A percentile compares a stretch with the other conserved stretches of the same genome.
These are phyloP conservation scores for Chrysopa pallens DNA, from an alignment of 1,140 invertebrate genomes.

Conservation along the genomic window DNA sequence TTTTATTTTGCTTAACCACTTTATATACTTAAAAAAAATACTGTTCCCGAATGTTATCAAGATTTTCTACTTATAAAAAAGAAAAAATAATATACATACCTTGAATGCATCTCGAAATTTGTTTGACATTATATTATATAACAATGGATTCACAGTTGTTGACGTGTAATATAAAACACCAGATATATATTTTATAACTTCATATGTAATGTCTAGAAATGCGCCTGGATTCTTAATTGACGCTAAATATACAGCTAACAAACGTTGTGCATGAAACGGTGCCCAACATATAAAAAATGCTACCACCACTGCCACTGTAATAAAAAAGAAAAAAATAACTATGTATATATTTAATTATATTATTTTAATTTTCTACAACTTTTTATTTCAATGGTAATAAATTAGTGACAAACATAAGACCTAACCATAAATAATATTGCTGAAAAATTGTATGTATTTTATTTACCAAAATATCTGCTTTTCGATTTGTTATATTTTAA, in stretches of 20 bases:
- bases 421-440: no score
- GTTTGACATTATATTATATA: slow-evolving; percentile 77
- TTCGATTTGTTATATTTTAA: no score
- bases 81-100: slow-evolving; percentile 24
- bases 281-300: slow-evolving; percentile 93
- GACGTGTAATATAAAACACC: slow-evolving; percentile 55
- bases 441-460: no score
- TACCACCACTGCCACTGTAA: slow-evolving; percentile 79
- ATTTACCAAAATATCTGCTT: no score
- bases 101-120: slow-evolving; percentile 72
- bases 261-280: slow-evolving; percentile 77
- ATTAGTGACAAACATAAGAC: no score
- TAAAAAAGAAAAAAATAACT: slow-evolving; percentile 4
- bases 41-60: no score
- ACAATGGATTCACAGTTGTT: slow-evolving; percentile 62
- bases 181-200: slow-evolving; percentile 43
- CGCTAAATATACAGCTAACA: slow-evolving; percentile 48
- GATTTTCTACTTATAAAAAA: no score
- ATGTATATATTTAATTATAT: no score
- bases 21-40: no score
- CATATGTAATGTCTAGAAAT: slow-evolving; percentile 25
- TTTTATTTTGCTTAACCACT: no score
- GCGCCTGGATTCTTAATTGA: slow-evolving; percentile 9
- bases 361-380: no score
- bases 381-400: no score